Evolutionary conservation across 2,113 vertebrate species (phyloP).

Genomic region (Elgaria multicarinata): DNA sequence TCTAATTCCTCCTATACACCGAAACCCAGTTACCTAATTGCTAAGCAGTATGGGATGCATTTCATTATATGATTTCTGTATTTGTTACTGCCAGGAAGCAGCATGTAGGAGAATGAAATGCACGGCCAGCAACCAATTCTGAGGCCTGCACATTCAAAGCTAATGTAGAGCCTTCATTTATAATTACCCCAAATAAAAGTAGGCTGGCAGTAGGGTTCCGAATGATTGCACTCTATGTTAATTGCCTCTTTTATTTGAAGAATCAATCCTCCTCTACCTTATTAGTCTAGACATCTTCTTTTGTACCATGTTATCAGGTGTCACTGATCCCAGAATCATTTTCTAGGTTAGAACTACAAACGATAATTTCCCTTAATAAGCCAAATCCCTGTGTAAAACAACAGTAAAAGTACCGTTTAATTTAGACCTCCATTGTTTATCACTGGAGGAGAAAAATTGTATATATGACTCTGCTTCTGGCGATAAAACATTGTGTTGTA

Average conservation of each 20-base stretch:
- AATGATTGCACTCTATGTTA: background rate
- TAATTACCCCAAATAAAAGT: slow-evolving; percentile 15
- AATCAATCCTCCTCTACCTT: slow-evolving; percentile 13
- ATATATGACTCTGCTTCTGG: background rate
- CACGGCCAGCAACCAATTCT: background rate
- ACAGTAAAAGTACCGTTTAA: background rate
- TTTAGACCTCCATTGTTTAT: background rate
- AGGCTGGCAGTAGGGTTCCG: background rate
- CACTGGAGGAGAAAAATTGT: background rate
- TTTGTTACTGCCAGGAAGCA: background rate
- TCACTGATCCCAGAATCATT: background rate
- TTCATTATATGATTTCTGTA: slow-evolving; percentile 34
- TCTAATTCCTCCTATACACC: fast-evolving
- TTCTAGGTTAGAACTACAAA: background rate
- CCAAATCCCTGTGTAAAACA: background rate
- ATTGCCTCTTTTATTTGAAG: slow-evolving; percentile 5
- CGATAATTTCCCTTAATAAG: slow-evolving; percentile 3
- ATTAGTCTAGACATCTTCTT: slow-evolving; percentile 27
- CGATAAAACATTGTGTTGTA: background rate
- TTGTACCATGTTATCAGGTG: slow-evolving; percentile 10
- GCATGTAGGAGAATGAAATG: slow-evolving; percentile 18
- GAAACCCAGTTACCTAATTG: slow-evolving; percentile 17
- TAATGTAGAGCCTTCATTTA: background rate
- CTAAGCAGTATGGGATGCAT: slow-evolving; percentile 14
- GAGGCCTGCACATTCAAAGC: slow-evolving; percentile 10